Evolutionary conservation across 2,888 invertebrate species (phyloP), one percentile per base, ranked within the genome.

Genomic region (Hermodice carunculata): DNA sequence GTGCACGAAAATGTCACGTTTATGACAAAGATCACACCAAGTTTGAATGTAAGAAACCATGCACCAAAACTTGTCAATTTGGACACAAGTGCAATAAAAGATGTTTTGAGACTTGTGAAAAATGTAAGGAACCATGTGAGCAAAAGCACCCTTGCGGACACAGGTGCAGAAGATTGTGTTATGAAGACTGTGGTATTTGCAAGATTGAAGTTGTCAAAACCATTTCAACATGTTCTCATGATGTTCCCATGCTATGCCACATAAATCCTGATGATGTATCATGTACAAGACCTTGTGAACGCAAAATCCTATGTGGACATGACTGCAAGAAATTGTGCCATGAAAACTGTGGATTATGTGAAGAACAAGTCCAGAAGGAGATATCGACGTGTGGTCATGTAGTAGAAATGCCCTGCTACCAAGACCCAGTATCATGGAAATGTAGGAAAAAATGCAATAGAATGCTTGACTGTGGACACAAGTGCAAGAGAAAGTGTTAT

Each of bases 1-100:
- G 93, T 81, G 82, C 82, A 0, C 84, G 86, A 40, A 75, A 88
- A n/a, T 93, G 93, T 77, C 92, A 92, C 76, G 83, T 87, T 1
- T 84, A 86, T 56, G 90, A 92, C 72, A 81, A 86, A 28, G 83
- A 87, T 0, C 92, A 92, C 75, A 29, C 57, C 0, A 51, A 74
- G 0, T 88, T 87, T 24, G 81, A 81, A 62, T 74, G 74, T 53
- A 66, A 34, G 22, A 74, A 78, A 58, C 66, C 61, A 8, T 81
- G 80, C 44, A 43, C 19, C 5, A 74, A 73, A 51, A 31, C 4
- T 28, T 17, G 73, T 32, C 80, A 80, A 57, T 56, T 59, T 4
- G 70, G 71, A 5, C 80, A 81, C 58, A 49, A 6, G 6, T 80
- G 80, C 54, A 48, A 26, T 2, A 70, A 65, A 37, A 40, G n/a